Evolutionary conservation across 2,113 vertebrate species (phyloP), one percentile per base, ranked within the genome.

Genomic region (Edolisoma coerulescens): DNA sequence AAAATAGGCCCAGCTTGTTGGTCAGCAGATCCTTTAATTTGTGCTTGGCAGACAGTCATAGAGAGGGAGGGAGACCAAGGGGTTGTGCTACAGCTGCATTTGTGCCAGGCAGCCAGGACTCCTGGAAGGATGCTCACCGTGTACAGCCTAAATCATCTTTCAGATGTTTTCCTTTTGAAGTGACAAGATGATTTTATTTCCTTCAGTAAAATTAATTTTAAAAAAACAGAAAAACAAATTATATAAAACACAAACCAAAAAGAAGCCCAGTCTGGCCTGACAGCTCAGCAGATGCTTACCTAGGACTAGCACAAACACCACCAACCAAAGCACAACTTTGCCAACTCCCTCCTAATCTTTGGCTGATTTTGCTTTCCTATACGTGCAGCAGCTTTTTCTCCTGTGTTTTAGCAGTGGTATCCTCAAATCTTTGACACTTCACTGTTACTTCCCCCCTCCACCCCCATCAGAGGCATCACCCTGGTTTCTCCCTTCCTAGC

Each of bases 191-290:
- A 73, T 93, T 94, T 87, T 69, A 85, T 91, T 92, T 91, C 42
- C 47, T 70, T 84, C 52, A 44, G 47, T 35, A 93, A 95, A 93
- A 56, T 42, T 59, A 63, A 78, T 92, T 92, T 83, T 0, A 52
- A 95, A 95, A 65, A 16, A 95, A 84, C 42, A 81, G 50, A 67
- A 84, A 93, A 92, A 59, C 63, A 92, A 95, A 84, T 67, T 74
- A 47, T n/a, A 77, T 18, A 67, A 90, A 94, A 61, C 12, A 27
- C 23, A 57, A 91, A 89, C 30, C 50, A 37, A 56, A 49, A 79
- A 81, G 61, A 77, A 78, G 18, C 63, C 42, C 42, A 70, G 68
- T 54, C 3, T 3, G 59, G 59, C 74, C 87, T 88, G 85, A 84
- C 78, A 94, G 60, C 71, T 77, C 39, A 39, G 39, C 12, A 39